These are phyloP conservation scores for Corapipo altera DNA, from an alignment of 2,113 vertebrate species.

Conservation along the genomic window DNA sequence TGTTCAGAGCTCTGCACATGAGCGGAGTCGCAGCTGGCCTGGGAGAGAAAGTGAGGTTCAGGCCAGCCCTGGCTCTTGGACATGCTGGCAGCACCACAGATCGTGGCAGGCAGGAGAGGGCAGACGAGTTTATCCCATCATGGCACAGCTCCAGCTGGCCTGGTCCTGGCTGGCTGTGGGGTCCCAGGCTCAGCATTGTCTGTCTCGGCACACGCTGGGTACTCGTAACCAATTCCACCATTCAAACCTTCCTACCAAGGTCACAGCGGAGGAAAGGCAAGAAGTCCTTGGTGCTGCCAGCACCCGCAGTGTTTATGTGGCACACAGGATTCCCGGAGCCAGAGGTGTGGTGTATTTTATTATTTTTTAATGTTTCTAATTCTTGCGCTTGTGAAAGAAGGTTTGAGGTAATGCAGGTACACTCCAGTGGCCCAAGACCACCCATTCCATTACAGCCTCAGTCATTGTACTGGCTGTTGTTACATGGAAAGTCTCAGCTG, in stretches of 20 bases:
- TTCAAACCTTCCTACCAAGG: neutral
- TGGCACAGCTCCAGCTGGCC: neutral
- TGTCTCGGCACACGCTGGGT: neutral
- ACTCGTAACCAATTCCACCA: neutral
- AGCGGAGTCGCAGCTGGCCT: neutral
- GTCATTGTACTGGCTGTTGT: neutral
- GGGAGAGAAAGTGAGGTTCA: neutral
- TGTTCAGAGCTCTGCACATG: accelerated
- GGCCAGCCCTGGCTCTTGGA: neutral
- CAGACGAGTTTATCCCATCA: neutral
- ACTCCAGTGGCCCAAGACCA: neutral
- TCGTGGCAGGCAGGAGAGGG: neutral
- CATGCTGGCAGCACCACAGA: neutral
- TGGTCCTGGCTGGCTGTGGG: neutral
- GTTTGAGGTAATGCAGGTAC: neutral
- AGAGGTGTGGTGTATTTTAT: neutral
- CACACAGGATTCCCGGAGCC: accelerated
- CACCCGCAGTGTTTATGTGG: accelerated
- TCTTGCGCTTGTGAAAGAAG: neutral
- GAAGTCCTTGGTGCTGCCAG: neutral
- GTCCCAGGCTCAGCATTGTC: neutral
- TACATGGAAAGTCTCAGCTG: neutral
- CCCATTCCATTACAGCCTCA: neutral
- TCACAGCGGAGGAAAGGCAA: neutral
- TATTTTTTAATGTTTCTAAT: neutral